Base-by-base conservation (phyloP, 2,113 vertebrate genomes). In the Synchiropus splendidus region DNA sequence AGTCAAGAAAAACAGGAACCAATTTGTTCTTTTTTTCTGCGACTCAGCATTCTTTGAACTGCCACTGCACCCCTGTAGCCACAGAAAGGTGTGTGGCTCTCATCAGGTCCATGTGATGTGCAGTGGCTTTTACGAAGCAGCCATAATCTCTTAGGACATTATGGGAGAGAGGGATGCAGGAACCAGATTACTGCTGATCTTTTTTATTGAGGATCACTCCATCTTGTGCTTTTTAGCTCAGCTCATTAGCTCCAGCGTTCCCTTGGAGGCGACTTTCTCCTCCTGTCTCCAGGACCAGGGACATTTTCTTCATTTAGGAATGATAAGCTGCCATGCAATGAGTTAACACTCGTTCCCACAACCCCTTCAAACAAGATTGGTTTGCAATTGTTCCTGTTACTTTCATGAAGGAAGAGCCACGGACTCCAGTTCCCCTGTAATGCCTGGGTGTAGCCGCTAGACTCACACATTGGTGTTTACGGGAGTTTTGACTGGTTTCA, bases 131-230 rank as follows among this genome's bases (percentile, higher is more conserved):
- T 61, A 56, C 51, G 17, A 48, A 51, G 58, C 54, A 65, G 68
- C 60, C 61, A 34, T n/a, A n/a, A n/a, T 78, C 66, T 77, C 71
- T 54, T 36, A 64, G 68, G 75, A 77, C 67, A 72, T 70, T 65
- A 67, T 64, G 54, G 56, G 39, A 51, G 46, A 55, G 55, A 45
- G 46, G 39, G 54, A 60, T 42, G 56, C 55, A 57, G 52, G 55
- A 48, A 60, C 48, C 61, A 74, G 74, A 81, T 81, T 77, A 77
- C 61, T 48, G 50, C 67, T 42, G 42, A 58, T 72, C 76, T 79
- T 79, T n/a, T 79, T 75, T 74, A 72, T 75, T 77, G 76, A 77
- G 64, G 62, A 79, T 77, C 76, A 53, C 72, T 81, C 72, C 67
- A 64, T 75, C 78, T 77, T 74, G 62, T 77, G 58, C 73, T 72